Evolutionary conservation across 2,888 invertebrate genomes (phyloP).

Genomic region (Lochmaea crataegi): DNA sequence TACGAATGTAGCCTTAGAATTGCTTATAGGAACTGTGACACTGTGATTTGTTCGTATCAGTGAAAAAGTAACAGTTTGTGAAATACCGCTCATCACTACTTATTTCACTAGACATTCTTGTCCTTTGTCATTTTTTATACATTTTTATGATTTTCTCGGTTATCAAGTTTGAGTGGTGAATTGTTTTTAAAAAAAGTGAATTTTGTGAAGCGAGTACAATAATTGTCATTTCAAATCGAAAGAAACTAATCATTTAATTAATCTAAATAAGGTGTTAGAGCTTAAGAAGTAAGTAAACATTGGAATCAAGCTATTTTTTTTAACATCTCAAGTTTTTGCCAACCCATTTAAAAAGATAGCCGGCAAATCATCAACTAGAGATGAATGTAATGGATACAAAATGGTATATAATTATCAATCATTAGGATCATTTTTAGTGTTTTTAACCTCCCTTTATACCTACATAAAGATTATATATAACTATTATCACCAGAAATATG

Average conservation of each 20-base stretch:
- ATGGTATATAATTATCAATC: background rate
- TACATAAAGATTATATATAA: background rate
- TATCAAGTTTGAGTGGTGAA: background rate
- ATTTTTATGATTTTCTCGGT: background rate
- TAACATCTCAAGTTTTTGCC: background rate
- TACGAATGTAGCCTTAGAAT: no score
- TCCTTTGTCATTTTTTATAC: slow-evolving; percentile 1
- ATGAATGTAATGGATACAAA: background rate
- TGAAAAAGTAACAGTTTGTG: no score
- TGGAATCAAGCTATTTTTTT: background rate
- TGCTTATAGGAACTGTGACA: no score
- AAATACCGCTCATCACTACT: no score
- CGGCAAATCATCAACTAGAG: background rate
- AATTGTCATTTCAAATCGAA: background rate
- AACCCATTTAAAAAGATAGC: background rate
- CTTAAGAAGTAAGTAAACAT: background rate
- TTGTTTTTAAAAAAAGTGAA: slow-evolving; percentile 5
- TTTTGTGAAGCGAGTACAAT: background rate
- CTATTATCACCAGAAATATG: background rate
- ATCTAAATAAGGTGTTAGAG: background rate
- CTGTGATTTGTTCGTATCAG: no score
- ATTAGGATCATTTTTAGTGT: background rate
- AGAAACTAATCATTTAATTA: background rate
- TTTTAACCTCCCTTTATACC: background rate
- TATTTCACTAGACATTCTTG: background rate